phyloP scores from a whole-genome alignment of 2,797 vertebrate species.

The Cyclopterus lumpus region DNA sequence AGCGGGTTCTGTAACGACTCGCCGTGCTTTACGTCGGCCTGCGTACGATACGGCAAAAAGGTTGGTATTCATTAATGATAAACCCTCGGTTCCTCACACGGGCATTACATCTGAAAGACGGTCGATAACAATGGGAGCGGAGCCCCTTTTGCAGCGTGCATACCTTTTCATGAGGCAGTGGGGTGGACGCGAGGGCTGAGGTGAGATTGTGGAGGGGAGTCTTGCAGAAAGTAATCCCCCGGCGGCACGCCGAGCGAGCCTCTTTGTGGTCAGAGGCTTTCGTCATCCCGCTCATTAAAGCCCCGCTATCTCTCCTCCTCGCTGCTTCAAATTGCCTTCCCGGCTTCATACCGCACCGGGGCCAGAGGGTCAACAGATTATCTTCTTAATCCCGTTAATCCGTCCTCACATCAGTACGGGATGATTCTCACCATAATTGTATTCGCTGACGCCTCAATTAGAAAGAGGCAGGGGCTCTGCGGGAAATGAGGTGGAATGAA shows the following conservation, averaged over 20 bases:
- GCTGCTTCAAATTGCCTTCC: conserved; percentile 79
- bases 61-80: not conserved
- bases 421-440: conserved; percentile 82
- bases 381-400: conserved; percentile 83
- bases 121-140: not conserved
- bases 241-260: conserved; percentile 45
- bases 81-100: conserved; percentile 3
- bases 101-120: not conserved
- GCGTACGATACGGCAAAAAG: not conserved
- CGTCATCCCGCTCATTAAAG: conserved; percentile 73
- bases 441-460: conserved; percentile 76
- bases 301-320: conserved; percentile 59
- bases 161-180: conserved; percentile 13
- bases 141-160: not conserved
- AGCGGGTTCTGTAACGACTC: not conserved
- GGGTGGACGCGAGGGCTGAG: conserved; percentile 35
- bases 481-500: conserved; percentile 66
- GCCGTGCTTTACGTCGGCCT: not conserved
- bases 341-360: conserved; percentile 70
- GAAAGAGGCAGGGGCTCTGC: conserved; percentile 62
- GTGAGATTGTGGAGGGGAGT: conserved; percentile 52
- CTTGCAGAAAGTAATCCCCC: conserved; percentile 69
- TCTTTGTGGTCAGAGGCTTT: conserved; percentile 72
- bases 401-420: conserved; percentile 78
- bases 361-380: conserved; percentile 81